Percentiles rank a stretch among this genome's conserved stretches.
phyloP scores from a whole-genome alignment of 2,113 vertebrate species.

The Theristicus caerulescens region DNA sequence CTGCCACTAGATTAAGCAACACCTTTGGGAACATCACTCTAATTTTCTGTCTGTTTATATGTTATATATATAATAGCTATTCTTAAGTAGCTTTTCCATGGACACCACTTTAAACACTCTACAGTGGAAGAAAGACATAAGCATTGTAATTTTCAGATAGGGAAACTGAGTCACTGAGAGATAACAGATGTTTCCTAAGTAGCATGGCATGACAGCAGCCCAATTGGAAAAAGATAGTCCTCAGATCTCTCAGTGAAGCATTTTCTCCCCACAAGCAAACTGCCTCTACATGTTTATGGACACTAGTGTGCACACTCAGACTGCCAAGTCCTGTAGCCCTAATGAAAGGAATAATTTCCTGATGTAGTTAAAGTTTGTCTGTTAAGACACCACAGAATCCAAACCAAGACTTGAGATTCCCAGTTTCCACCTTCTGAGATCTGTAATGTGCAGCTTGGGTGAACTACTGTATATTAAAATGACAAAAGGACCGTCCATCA shows the following conservation, averaged over 20 bases:
- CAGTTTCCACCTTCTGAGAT: constrained; percentile 2
- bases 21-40: fast-evolving
- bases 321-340: neutral
- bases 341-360: neutral
- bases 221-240: neutral
- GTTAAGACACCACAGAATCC: neutral
- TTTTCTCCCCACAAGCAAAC: neutral
- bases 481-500: neutral
- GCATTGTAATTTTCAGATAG: neutral
- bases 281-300: neutral
- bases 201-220: neutral
- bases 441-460: neutral
- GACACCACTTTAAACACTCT: neutral
- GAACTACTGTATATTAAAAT: constrained; percentile 18
- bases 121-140: neutral
- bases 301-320: neutral
- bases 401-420: neutral
- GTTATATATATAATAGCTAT: neutral
- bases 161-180: neutral
- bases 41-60: neutral
- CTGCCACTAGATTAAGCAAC: neutral
- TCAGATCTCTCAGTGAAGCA: neutral
- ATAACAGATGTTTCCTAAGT: neutral
- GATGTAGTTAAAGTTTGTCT: neutral
- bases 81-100: neutral